Evolutionary conservation across 1,140 invertebrate species (phyloP), one percentile per base, ranked within the genome.

Genomic region (Scylla paramamosain): DNA sequence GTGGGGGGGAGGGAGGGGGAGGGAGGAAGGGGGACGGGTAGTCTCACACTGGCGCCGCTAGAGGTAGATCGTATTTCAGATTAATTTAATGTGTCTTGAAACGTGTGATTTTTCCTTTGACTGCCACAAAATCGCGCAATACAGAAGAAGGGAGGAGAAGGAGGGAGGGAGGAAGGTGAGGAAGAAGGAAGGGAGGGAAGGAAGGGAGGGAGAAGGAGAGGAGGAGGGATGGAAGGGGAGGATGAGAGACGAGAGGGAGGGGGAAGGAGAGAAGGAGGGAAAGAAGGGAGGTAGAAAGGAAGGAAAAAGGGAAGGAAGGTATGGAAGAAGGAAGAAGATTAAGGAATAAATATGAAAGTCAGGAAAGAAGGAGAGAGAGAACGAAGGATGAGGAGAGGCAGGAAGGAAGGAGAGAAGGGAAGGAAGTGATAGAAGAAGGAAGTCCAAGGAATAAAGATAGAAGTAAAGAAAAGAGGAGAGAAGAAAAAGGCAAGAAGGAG

Each of bases 21-120:
- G 52, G 52, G 52, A 59, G 52, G 10, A 12, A 8, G 52, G 10
- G 52, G 52, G 10, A 59, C 0, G 52, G 52, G 52, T 2, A 39
- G 39, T 39, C 39, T 39, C 39, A 39, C 39, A 39, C 39, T 6
- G 6, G 39, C 39, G 39, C 6, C 6, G 39, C 1, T 39, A 39
- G 52, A 59, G 10, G 52, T 59, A 20, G 52, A 20, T 77, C 25
- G 25, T 77, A 77, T 77, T 77, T 77, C 67, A 77, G 25, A 77
- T 77, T 77, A 77, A 77, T 77, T 77, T 77, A 77, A n/a, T 77
- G 20, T n/a, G 4, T 8, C 25, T n/a, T 77, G 67, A 77, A 77
- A 77, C 67, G 67, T 77, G n/a, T 77, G 20, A 77, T 77, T 77
- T 77, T 77, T n/a, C 67, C n/a, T 77, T 59, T 59, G 52, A 59